Evolutionary conservation across 1,140 invertebrate species (phyloP).

Genomic region (Propsilocerus akamusi): DNA sequence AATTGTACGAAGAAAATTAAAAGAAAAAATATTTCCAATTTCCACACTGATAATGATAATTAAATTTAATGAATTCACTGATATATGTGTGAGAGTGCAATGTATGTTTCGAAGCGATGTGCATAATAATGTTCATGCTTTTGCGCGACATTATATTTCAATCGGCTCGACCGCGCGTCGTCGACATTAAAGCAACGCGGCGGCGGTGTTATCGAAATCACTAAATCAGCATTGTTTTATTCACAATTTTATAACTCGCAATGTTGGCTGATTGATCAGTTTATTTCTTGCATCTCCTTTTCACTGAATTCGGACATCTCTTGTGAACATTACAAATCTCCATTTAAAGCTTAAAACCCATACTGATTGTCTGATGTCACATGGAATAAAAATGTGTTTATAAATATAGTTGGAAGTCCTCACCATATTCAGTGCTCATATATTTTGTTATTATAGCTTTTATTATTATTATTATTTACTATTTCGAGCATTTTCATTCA

Average conservation of each 20-base stretch:
- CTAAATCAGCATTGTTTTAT: constrained; percentile 2
- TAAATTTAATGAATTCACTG: constrained; percentile 4
- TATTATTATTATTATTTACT: too few species aligned
- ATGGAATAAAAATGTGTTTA: background rate
- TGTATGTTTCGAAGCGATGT: too few species aligned
- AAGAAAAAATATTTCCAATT: background rate
- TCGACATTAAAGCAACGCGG: too few species aligned
- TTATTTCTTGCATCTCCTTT: background rate
- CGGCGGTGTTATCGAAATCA: too few species aligned
- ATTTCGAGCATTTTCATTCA: too few species aligned
- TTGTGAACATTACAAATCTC: constrained; percentile 2
- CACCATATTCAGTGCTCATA: too few species aligned
- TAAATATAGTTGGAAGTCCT: too few species aligned
- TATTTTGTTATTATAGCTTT: too few species aligned
- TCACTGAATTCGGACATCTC: too few species aligned
- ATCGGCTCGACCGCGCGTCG: background rate
- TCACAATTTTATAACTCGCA: constrained; percentile 1
- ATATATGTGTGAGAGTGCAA: constrained; percentile 1
- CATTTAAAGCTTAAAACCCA: background rate
- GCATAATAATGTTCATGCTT: constrained; percentile 1
- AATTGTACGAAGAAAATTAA: background rate
- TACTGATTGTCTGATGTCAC: constrained; percentile 1
- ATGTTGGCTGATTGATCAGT: constrained; percentile 3
- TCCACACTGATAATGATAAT: constrained; percentile 2
- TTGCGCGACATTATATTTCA: background rate